Evolutionary conservation across 2,888 invertebrate species (phyloP).

Genomic region (Diarsia mendica): DNA sequence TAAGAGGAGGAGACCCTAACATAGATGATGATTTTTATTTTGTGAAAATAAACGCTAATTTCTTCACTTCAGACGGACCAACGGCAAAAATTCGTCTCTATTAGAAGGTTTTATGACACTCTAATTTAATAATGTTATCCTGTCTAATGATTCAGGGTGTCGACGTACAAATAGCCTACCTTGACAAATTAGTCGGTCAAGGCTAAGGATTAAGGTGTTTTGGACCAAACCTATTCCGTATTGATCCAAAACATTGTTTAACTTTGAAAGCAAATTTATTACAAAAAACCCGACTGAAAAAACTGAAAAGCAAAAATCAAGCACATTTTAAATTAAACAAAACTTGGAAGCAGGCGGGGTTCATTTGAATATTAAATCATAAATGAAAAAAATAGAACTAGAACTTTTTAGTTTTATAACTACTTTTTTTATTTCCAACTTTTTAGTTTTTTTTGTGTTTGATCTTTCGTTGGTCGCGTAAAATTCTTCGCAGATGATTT

Average conservation of each 20-base stretch:
- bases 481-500: too few relatives aligned
- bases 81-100: background rate
- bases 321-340: too few relatives aligned
- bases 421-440: too few relatives aligned
- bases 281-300: too few relatives aligned
- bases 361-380: too few relatives aligned
- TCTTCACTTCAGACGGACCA: background rate
- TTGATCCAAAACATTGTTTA: constrained; percentile 1
- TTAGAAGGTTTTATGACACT: background rate
- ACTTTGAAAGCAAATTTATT: background rate
- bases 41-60: background rate
- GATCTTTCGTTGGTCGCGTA: too few relatives aligned
- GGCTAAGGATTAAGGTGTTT: constrained; percentile 44
- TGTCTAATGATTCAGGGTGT: constrained; percentile 11
- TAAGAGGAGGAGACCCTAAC: too few relatives aligned
- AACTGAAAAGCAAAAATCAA: too few relatives aligned
- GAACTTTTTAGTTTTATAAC: too few relatives aligned
- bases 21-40: background rate
- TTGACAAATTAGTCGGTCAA: constrained; percentile 48
- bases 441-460: too few relatives aligned
- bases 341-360: too few relatives aligned
- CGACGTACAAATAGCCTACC: constrained; percentile 29
- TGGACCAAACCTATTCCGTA: constrained; percentile 1
- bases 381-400: too few relatives aligned
- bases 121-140: constrained; percentile 53